Conservation (phyloP, 2,888 invertebrate genomes). For the Helleia helle region DNA sequence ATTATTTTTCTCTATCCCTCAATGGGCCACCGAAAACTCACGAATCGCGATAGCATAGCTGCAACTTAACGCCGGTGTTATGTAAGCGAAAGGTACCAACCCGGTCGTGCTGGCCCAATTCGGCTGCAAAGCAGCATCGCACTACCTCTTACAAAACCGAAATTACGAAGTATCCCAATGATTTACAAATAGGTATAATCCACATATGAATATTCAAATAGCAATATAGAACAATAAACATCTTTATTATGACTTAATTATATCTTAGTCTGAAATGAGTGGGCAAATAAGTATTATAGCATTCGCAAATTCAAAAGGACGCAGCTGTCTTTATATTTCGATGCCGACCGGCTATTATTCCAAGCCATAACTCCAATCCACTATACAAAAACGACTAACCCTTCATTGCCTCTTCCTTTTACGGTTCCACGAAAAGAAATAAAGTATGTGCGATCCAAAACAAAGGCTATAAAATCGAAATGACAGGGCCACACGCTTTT, state of each 20-base stretch:
- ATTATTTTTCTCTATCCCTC: too few species aligned
- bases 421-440: slow-evolving; percentile 67
- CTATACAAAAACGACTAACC: slow-evolving; percentile 63
- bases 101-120: too few species aligned
- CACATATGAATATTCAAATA: too few species aligned
- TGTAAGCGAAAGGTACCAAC: too few species aligned
- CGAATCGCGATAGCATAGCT: too few species aligned
- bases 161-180: too few species aligned
- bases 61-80: too few species aligned
- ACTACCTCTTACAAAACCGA: too few species aligned
- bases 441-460: slow-evolving; percentile 66
- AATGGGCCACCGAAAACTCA: too few species aligned
- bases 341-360: slow-evolving; percentile 53
- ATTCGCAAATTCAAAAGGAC: slow-evolving; percentile 32
- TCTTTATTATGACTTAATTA: slow-evolving; percentile 5
- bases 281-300: slow-evolving; percentile 3
- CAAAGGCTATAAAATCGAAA: slow-evolving; percentile 66
- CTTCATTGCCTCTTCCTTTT: slow-evolving; percentile 72
- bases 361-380: slow-evolving; percentile 51
- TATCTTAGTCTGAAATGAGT: slow-evolving; percentile 16
- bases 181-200: too few species aligned
- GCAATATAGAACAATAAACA: too few species aligned
- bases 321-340: slow-evolving; percentile 50
- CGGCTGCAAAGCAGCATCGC: too few species aligned
- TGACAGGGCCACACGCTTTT: slow-evolving; percentile 69